Evolutionary conservation across 2,888 invertebrate genomes (phyloP).

Genomic region (Brenthis daphne): DNA sequence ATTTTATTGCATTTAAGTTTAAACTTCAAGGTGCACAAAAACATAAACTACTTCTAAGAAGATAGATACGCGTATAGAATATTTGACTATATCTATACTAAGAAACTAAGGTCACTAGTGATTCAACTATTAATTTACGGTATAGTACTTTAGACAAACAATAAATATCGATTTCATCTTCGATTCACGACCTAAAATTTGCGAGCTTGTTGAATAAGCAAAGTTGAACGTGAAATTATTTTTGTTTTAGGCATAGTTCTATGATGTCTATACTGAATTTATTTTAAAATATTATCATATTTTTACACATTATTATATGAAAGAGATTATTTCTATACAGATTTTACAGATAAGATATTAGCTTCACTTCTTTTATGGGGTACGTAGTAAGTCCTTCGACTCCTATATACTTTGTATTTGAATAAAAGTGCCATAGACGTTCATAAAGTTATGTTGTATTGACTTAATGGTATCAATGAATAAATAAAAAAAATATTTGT

Average conservation of each 20-base stretch:
- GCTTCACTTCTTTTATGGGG: too few species aligned
- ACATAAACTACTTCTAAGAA: neutral
- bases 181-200: neutral
- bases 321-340: too few species aligned
- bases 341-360: too few species aligned
- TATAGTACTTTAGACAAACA: neutral
- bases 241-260: neutral
- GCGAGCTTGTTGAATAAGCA: neutral
- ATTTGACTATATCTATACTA: neutral
- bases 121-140: constrained; percentile 2
- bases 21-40: neutral
- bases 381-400: too few species aligned
- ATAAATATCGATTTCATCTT: neutral
- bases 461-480: too few species aligned
- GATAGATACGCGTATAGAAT: neutral
- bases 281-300: neutral
- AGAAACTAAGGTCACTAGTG: constrained; percentile 10
- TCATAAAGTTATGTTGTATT: too few species aligned
- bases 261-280: neutral
- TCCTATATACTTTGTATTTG: too few species aligned
- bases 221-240: constrained; percentile 13
- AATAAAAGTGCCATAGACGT: too few species aligned
- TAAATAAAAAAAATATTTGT: too few species aligned
- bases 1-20: too few species aligned
- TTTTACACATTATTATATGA: neutral